A percentile compares a stretch with the other conserved stretches of the same genome.
phyloP scores from a whole-genome alignment of 92 coral and sea anemone genomes.

The Siderastrea radians region DNA sequence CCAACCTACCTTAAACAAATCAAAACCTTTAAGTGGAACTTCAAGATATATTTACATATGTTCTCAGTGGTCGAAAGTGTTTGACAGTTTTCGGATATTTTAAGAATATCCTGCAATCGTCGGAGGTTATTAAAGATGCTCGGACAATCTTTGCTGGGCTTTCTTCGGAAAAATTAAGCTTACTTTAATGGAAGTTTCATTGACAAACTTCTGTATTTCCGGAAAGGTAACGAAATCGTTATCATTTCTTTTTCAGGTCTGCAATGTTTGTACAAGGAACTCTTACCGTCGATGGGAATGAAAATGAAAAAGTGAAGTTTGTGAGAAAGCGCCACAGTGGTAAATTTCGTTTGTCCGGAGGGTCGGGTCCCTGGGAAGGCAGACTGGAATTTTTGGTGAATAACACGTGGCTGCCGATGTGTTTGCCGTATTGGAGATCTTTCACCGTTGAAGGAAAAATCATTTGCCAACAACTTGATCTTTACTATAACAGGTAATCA shows the following conservation, averaged over 20 bases:
- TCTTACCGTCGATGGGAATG: constrained; percentile 50
- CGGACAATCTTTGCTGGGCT: too few species aligned
- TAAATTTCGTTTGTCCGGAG: constrained; percentile 54
- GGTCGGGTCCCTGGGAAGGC: constrained; percentile 78
- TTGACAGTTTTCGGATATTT: too few species aligned
- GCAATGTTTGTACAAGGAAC: constrained; percentile 71
- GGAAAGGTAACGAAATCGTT: too few species aligned
- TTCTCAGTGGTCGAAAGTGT: too few species aligned
- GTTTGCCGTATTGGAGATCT: constrained; percentile 17
- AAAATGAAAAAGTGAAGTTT: constrained; percentile 46
- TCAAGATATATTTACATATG: too few species aligned
- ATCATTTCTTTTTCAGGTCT: constrained; percentile 7
- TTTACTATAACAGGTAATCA: background rate
- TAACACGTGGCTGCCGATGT: constrained; percentile 65
- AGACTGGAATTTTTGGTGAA: constrained; percentile 53
- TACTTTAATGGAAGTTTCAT: too few species aligned
- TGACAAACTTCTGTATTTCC: too few species aligned
- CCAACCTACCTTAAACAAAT: too few species aligned
- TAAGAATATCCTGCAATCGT: too few species aligned
- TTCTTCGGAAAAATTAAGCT: too few species aligned
- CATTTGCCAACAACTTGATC: constrained; percentile 72
- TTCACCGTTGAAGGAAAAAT: constrained; percentile 37
- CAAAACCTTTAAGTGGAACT: too few species aligned
- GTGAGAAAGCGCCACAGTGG: background rate
- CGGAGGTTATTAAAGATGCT: too few species aligned